Evolutionary conservation across 2,797 vertebrate species (phyloP).

Genomic region (Coracias cyanogaster): DNA sequence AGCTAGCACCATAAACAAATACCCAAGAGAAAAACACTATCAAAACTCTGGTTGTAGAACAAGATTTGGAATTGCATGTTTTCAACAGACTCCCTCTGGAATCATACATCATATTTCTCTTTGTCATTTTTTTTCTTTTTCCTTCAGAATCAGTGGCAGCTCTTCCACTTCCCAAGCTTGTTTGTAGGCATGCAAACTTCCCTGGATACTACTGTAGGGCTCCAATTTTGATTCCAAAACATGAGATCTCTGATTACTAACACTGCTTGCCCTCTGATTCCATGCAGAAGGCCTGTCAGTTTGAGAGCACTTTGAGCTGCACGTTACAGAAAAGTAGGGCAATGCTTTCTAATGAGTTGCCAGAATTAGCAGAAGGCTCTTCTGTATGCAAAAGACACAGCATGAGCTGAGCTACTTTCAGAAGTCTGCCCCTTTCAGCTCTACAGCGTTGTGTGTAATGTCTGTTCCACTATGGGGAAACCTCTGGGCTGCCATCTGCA

Average conservation of each 20-base stretch:
- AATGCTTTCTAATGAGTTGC: slow-evolving; percentile 33
- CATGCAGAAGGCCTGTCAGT: neutral
- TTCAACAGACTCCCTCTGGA: neutral
- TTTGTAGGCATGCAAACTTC: neutral
- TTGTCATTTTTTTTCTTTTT: neutral
- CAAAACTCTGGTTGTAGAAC: neutral
- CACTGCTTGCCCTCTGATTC: neutral
- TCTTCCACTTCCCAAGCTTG: neutral
- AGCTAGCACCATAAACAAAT: neutral
- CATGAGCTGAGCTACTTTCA: neutral
- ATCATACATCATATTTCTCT: neutral
- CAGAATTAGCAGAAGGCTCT: slow-evolving; percentile 50
- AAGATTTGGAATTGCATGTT: neutral
- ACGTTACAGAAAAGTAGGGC: slow-evolving; percentile 44
- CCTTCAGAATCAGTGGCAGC: neutral
- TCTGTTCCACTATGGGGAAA: neutral
- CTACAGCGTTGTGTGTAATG: neutral
- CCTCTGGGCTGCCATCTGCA: neutral
- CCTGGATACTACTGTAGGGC: neutral
- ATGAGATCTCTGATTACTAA: neutral
- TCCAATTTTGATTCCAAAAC: neutral
- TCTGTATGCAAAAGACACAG: slow-evolving; percentile 28
- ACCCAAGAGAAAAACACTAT: neutral
- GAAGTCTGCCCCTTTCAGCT: neutral
- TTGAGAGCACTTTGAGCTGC: neutral